Percentiles rank a stretch among this genome's conserved stretches.
phyloP scores from a whole-genome alignment of 2,888 invertebrate species.

The Cactoblastis cactorum region DNA sequence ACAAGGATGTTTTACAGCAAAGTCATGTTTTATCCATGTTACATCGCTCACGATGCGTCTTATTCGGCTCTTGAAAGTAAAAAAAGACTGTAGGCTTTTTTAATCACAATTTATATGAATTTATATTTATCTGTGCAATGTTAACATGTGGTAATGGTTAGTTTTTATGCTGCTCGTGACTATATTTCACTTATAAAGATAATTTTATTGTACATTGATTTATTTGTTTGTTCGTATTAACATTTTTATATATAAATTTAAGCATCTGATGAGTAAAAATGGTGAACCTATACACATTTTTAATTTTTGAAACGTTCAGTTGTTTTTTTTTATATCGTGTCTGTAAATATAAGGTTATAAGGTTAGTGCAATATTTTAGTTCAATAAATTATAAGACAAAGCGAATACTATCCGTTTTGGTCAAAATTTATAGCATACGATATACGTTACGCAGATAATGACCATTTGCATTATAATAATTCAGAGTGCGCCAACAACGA shows the following conservation, averaged over 20 bases:
- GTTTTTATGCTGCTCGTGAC: no score
- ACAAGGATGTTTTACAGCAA: slow-evolving; percentile 16
- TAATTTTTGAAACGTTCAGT: no score
- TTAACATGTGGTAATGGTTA: neutral
- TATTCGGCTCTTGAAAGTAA: slow-evolving; percentile 9
- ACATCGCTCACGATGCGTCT: slow-evolving; percentile 12
- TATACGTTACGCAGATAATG: slow-evolving; percentile 28
- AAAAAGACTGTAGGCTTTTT: neutral
- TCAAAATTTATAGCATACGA: slow-evolving; percentile 1
- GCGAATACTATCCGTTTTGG: neutral
- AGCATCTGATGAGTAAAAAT: no score
- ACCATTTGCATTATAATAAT: slow-evolving; percentile 42
- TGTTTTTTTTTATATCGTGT: no score
- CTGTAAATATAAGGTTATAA: no score
- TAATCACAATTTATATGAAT: slow-evolving; percentile 4
- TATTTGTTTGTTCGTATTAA: no score
- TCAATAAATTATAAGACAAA: neutral
- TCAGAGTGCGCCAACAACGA: slow-evolving; percentile 33
- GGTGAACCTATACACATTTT: no score
- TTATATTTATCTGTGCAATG: neutral
- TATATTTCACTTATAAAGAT: no score
- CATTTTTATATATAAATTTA: no score
- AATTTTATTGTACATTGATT: no score
- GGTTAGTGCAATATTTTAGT: no score
- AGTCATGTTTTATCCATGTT: slow-evolving; percentile 16